Percentiles rank a stretch among this genome's conserved stretches.
These are phyloP conservation scores for Drosophila athabasca DNA, from an alignment of 1,140 invertebrate genomes.

Conservation along the genomic window DNA sequence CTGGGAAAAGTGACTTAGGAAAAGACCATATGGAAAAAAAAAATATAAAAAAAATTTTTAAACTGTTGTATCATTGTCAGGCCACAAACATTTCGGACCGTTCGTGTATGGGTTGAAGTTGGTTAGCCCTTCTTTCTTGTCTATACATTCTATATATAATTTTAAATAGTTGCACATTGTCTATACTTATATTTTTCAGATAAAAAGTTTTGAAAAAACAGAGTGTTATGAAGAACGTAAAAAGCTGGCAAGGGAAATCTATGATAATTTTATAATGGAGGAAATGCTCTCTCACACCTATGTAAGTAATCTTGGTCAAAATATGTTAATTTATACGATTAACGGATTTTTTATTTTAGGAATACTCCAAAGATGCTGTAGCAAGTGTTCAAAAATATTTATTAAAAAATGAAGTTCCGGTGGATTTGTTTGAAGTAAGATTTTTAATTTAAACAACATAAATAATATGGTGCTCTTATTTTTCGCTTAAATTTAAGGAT, in stretches of 20 bases:
- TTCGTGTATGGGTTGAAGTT: too few relatives aligned
- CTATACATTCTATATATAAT: not conserved
- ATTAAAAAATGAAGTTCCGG: conserved; percentile 97
- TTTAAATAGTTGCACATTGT: not conserved
- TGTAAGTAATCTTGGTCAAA: conserved; percentile 86
- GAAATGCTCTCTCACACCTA: conserved; percentile 99
- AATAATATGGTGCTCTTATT: too few relatives aligned
- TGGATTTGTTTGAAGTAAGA: conserved; percentile 97
- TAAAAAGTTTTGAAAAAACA: conserved; percentile 99
- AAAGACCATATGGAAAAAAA: too few relatives aligned
- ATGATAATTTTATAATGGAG: conserved; percentile 99
- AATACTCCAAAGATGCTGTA: conserved; percentile 98
- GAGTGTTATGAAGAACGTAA: conserved; percentile 98
- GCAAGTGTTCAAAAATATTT: conserved; percentile 98
- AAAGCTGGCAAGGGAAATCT: conserved; percentile 97
- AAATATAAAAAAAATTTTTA: too few relatives aligned
- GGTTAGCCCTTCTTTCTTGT: too few relatives aligned
- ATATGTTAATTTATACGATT: conserved; percentile 35
- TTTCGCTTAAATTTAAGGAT: too few relatives aligned
- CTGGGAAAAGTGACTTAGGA: too few relatives aligned
- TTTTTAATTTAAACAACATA: not conserved
- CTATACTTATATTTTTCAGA: conserved; percentile 86
- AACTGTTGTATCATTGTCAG: too few relatives aligned
- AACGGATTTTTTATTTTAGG: conserved; percentile 87
- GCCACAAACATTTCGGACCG: too few relatives aligned